Percentiles rank a stretch among this genome's conserved stretches.
Evolutionary conservation across 2,797 vertebrate species (phyloP).

Genomic region (Enteromius argenteus): DNA sequence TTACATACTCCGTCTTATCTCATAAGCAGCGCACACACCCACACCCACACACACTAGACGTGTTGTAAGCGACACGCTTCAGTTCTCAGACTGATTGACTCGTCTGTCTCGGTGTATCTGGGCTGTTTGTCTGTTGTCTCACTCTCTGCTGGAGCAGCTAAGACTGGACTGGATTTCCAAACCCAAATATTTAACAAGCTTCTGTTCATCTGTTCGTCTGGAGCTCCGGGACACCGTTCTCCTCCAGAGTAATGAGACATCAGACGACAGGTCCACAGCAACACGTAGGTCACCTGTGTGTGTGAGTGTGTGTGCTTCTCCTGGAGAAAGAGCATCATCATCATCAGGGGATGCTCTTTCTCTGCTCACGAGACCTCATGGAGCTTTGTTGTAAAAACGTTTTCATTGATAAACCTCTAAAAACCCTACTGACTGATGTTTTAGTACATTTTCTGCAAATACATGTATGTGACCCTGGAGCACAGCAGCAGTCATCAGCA

Average conservation of each 20-base stretch:
- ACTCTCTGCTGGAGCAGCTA: constrained; percentile 15
- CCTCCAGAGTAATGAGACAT: constrained; percentile 18
- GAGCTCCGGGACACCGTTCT: neutral
- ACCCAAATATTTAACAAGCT: constrained; percentile 32
- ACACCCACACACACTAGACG: neutral
- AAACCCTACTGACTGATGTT: no score
- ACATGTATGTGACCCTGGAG: no score
- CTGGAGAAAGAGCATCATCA: neutral
- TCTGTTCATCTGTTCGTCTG: neutral
- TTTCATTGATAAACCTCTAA: no score
- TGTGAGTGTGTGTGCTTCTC: neutral
- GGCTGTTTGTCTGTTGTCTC: neutral
- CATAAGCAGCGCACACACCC: neutral
- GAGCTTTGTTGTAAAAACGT: neutral
- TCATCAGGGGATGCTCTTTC: neutral
- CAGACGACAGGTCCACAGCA: neutral
- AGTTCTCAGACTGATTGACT: neutral
- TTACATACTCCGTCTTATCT: constrained; percentile 10
- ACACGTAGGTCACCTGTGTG: neutral
- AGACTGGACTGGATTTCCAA: neutral
- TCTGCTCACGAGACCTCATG: neutral
- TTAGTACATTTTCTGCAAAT: no score
- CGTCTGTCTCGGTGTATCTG: neutral
- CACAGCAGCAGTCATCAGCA: no score
- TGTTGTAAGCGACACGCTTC: neutral